These are phyloP conservation scores for Phyllostomus hastatus DNA, from an alignment of 2,113 vertebrate genomes.

Conservation along the genomic window DNA sequence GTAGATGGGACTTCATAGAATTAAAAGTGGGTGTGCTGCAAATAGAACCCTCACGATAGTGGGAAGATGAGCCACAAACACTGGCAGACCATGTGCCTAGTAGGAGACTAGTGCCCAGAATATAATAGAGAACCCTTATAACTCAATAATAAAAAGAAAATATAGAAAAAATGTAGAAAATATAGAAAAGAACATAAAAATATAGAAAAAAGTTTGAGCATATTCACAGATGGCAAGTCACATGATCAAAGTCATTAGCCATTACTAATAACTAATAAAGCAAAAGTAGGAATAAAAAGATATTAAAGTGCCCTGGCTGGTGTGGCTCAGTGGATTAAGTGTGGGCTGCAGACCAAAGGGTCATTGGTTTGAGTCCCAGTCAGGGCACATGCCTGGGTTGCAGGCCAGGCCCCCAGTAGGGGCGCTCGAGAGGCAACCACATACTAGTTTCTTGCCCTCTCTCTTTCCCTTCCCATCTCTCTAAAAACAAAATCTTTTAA, in stretches of 20 bases:
- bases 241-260: neutral
- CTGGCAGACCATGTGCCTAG: neutral
- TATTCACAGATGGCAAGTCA: neutral
- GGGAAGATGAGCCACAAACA: neutral
- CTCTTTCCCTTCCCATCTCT: too few relatives aligned
- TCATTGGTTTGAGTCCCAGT: too few relatives aligned
- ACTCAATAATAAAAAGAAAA: neutral
- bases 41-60: neutral
- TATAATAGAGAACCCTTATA: neutral
- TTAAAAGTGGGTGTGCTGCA: neutral
- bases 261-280: neutral
- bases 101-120: neutral
- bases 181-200: too few relatives aligned
- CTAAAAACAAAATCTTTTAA: neutral
- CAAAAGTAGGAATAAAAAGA: neutral
- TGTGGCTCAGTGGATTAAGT: too few relatives aligned
- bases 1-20: neutral
- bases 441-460: too few relatives aligned
- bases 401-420: too few relatives aligned
- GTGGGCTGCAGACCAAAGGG: too few relatives aligned
- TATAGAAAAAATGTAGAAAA: too few relatives aligned
- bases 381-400: too few relatives aligned
- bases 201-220: neutral
- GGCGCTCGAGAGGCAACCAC: too few relatives aligned
- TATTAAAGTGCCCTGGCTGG: neutral